Evolutionary conservation across 1,140 invertebrate genomes (phyloP).

Genomic region (Holcopasites calliopsidis): DNA sequence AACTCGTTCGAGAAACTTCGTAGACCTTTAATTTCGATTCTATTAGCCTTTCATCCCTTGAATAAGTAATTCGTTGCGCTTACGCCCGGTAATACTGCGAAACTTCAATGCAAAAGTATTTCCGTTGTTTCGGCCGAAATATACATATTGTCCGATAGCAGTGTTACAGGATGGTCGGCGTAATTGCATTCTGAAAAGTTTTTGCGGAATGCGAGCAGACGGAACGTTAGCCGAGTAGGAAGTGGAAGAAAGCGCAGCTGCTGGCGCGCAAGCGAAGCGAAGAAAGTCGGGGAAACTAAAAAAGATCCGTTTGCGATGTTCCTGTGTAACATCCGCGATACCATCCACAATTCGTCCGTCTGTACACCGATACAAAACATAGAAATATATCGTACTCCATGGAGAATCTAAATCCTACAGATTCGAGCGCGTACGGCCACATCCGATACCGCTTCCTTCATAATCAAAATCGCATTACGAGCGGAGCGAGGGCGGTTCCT

Average conservation of each 20-base stretch:
- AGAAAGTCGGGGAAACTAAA: slow-evolving; percentile 2
- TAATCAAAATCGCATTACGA: slow-evolving; percentile 20
- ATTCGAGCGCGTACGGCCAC: background rate
- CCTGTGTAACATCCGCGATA: too few species aligned
- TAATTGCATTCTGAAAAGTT: slow-evolving; percentile 52
- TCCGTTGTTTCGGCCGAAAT: slow-evolving; percentile 3
- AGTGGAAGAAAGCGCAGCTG: slow-evolving; percentile 22
- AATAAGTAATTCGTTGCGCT: background rate
- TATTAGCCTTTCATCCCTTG: too few species aligned
- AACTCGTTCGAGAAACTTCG: slow-evolving; percentile 34
- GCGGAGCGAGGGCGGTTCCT: background rate
- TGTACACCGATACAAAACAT: too few species aligned
- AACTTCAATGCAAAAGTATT: slow-evolving; percentile 4
- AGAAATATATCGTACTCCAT: too few species aligned
- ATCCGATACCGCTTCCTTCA: background rate
- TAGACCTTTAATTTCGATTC: slow-evolving; percentile 3
- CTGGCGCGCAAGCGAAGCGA: slow-evolving; percentile 4
- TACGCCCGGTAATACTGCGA: background rate
- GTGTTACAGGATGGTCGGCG: slow-evolving; percentile 18
- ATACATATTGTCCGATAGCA: slow-evolving; percentile 4
- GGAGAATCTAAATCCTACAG: too few species aligned
- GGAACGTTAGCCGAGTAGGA: slow-evolving; percentile 15
- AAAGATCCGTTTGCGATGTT: too few species aligned
- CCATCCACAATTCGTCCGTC: too few species aligned
- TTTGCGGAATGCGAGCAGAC: slow-evolving; percentile 39